Evolutionary conservation across 1,140 invertebrate species (phyloP), one percentile per base, ranked within the genome.

Genomic region (Hylyphantes graminicola): DNA sequence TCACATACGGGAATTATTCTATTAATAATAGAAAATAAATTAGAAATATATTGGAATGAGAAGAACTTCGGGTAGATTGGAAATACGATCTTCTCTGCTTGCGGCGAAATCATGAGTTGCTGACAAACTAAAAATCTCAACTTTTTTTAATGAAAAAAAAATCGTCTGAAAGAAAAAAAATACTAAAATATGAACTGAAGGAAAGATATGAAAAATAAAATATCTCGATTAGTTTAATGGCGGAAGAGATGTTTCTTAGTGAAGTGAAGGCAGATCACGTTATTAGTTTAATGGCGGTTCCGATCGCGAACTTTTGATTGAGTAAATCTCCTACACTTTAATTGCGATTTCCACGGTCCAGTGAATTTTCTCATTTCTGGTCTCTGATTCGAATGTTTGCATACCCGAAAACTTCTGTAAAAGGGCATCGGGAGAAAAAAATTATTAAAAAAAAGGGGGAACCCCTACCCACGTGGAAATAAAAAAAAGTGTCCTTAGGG

Each of bases 361-460:
- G 64, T 51, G 55, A 64, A 63, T 76, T 76, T 76, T 57, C 74
- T 76, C 74, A 76, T 76, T 76, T 76, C 74, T 61, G 48, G 21
- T 48, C 17, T 55, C 17, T 35, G 35, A 21, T 57, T 74, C 54
- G 74, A 76, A 76, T 76, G 74, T 76, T 76, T 76, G 74, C 74
- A 63, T 76, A 76, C 50, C 59, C 59, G 35, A n/a, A 70, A 51
- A 8, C 67, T 70, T 53, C n/a, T 70, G 53, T 51, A 17, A 70
- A 70, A 70, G 67, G 54, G 19, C n/a, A 17, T 11, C 15, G 13
- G 12, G 11, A 13, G 7, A 70, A 70, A 70, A 70, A n/a, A n/a
- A n/a, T n/a, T n/a, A n/a, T 21, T 17, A 9, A 5, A 11, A 10
- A n/a, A 17, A 70, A 51, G 10, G 53, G 51, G 54, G n/a, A 17